phyloP scores from a whole-genome alignment of 2,113 vertebrate genomes.

The Uropsilus gracilis region DNA sequence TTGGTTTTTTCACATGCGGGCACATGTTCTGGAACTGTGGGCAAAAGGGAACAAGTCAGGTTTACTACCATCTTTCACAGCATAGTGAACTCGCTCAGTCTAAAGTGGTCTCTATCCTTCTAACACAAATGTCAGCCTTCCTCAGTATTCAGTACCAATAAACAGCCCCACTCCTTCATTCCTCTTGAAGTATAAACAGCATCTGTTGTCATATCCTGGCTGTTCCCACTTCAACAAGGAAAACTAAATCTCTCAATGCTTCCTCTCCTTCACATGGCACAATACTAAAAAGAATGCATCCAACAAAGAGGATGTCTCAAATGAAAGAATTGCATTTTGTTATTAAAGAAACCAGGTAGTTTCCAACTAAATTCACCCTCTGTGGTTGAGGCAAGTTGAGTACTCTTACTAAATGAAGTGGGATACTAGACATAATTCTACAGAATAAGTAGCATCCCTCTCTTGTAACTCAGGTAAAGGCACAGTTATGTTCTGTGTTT shows the following conservation, averaged over 20 bases:
- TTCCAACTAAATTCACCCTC: not conserved
- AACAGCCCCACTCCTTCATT: slow-evolving; percentile 48
- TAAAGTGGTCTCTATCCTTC: slow-evolving; percentile 33
- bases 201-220: slow-evolving; percentile 13
- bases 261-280: not conserved
- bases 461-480: not conserved
- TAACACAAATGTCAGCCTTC: slow-evolving; percentile 61
- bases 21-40: slow-evolving; percentile 8
- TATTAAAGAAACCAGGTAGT: slow-evolving; percentile 5
- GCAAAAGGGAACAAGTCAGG: not conserved
- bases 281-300: not conserved
- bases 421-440: not conserved
- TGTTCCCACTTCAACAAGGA: not conserved
- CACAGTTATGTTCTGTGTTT: no score
- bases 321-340: slow-evolving; percentile 13
- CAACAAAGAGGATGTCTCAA: not conserved
- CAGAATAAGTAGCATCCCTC: not conserved
- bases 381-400: not conserved
- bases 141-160: slow-evolving; percentile 66
- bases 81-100: slow-evolving; percentile 57
- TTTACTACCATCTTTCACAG: slow-evolving; percentile 68
- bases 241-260: slow-evolving; percentile 22
- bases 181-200: slow-evolving; percentile 53
- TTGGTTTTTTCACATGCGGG: not conserved
- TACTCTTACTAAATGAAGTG: not conserved